phyloP scores from a whole-genome alignment of 2,888 invertebrate species.

The Hartigia nigra region DNA sequence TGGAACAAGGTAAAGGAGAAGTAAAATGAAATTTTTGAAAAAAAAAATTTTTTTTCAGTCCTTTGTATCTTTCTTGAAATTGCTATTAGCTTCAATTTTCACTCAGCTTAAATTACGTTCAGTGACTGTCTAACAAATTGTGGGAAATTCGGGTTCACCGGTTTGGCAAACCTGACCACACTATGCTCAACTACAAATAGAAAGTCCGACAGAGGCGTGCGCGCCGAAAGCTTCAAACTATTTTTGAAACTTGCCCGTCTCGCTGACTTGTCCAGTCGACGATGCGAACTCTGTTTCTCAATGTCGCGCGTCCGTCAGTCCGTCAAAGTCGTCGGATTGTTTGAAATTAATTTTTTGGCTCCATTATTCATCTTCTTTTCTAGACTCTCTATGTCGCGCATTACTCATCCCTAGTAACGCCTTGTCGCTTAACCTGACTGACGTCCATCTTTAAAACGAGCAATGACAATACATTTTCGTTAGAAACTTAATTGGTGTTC shows the following conservation, averaged over 20 bases:
- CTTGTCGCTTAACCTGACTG: background rate
- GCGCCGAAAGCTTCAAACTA: slow-evolving; percentile 36
- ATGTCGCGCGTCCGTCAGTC: slow-evolving; percentile 11
- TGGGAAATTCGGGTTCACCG: slow-evolving; percentile 29
- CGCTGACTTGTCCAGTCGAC: slow-evolving; percentile 38
- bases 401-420: background rate
- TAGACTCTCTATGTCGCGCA: background rate
- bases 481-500: background rate
- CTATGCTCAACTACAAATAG: slow-evolving; percentile 48
- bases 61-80: background rate
- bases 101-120: background rate
- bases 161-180: slow-evolving; percentile 30
- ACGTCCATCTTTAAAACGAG: background rate
- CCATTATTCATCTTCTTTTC: background rate
- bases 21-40: background rate
- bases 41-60: background rate
- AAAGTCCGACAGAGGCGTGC: slow-evolving; percentile 20
- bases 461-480: background rate
- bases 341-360: background rate
- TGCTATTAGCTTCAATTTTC: background rate
- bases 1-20: slow-evolving; percentile 80
- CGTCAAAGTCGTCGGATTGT: background rate
- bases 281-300: slow-evolving; percentile 8
- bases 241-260: slow-evolving; percentile 48
- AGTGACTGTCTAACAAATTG: background rate